Evolutionary conservation across 2,113 vertebrate species (phyloP).

Genomic region (Mus spicilegus): DNA sequence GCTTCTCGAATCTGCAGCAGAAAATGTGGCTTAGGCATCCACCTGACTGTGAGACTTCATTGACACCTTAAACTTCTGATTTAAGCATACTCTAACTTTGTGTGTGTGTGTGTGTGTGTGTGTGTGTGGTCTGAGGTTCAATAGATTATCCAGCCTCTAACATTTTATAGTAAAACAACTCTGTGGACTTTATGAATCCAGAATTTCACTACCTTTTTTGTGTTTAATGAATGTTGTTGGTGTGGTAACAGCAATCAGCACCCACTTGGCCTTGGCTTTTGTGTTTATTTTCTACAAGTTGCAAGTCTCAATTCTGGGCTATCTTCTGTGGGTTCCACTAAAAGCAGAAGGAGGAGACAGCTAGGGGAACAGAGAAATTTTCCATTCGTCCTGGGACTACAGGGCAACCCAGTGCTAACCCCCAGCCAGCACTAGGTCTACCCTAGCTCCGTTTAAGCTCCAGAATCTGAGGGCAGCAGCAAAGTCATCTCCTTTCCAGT

Average conservation of each 20-base stretch:
- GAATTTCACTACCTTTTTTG: not conserved
- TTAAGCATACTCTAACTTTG: not conserved
- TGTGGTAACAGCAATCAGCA: not conserved
- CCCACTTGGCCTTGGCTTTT: not conserved
- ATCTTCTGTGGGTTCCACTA: not conserved
- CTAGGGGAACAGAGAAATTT: not conserved
- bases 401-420: not conserved
- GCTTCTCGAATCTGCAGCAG: not conserved
- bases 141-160: constrained; percentile 48
- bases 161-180: constrained; percentile 37
- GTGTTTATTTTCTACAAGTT: constrained; percentile 57
- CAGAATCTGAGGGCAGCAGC: not conserved
- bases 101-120: not conserved
- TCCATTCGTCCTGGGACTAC: not conserved
- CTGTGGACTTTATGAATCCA: constrained; percentile 27
- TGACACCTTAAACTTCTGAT: constrained; percentile 44
- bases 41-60: not conserved
- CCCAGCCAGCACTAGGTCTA: not conserved
- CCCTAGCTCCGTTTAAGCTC: not conserved
- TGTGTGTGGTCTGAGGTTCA: not conserved
- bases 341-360: not conserved
- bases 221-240: constrained; percentile 51
- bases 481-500: constrained; percentile 25
- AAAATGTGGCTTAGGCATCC: constrained; percentile 14
- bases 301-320: not conserved